Evolutionary conservation across 2,888 invertebrate genomes (phyloP).

Genomic region (Chironomus tentans): DNA sequence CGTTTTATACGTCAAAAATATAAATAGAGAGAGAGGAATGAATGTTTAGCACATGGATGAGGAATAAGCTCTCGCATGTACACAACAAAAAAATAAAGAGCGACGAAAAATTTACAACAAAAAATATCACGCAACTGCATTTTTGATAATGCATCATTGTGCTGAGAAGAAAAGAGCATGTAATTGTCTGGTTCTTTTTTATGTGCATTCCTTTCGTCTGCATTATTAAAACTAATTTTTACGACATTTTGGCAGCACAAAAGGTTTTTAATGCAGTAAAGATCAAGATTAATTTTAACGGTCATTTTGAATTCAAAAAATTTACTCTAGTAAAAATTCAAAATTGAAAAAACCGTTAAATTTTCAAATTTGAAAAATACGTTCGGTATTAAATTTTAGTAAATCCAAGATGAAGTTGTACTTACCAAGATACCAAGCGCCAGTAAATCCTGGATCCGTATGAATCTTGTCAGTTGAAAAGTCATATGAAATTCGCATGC

Average conservation of each 20-base stretch:
- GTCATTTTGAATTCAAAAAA: too few species aligned
- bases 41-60: neutral
- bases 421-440: conserved; percentile 95
- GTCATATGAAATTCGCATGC: conserved; percentile 79
- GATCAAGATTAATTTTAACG: too few species aligned
- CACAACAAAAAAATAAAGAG: neutral
- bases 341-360: too few species aligned
- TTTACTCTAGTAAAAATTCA: too few species aligned
- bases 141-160: conserved; percentile 6
- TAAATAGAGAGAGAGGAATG: neutral
- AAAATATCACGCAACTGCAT: conserved; percentile 1
- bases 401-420: too few species aligned
- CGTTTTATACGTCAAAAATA: neutral
- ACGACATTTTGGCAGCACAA: too few species aligned
- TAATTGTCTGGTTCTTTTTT: neutral
- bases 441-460: conserved; percentile 83
- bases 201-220: neutral
- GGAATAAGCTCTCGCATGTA: neutral
- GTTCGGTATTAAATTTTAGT: too few species aligned
- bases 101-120: neutral
- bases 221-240: too few species aligned
- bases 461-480: conserved; percentile 68
- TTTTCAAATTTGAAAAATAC: too few species aligned
- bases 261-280: too few species aligned
- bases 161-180: too few species aligned